A percentile compares a stretch with the other conserved stretches of the same genome.
Evolutionary conservation across 2,113 vertebrate species (phyloP).

Genomic region (Vidua macroura): DNA sequence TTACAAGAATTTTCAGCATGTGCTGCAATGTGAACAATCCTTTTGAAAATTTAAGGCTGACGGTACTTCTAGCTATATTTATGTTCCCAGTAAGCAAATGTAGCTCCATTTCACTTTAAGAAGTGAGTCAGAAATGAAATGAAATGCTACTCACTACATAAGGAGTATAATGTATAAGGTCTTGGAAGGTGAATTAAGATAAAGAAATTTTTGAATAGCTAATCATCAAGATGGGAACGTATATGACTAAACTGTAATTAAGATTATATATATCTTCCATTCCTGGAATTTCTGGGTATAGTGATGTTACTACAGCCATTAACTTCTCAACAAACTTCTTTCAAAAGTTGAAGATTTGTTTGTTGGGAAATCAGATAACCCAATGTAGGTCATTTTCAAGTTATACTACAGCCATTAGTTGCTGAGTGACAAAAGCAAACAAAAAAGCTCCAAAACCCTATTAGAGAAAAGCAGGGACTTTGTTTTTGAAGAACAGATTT

Average conservation of each 20-base stretch:
- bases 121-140: slow-evolving; percentile 14
- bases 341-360: neutral
- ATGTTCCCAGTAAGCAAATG: neutral
- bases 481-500: neutral
- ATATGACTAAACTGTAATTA: neutral
- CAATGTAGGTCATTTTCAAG: neutral
- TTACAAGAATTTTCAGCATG: neutral
- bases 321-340: neutral
- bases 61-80: neutral
- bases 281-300: neutral
- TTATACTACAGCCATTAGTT: neutral
- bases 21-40: neutral
- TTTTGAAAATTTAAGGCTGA: neutral
- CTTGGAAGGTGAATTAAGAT: neutral
- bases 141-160: neutral
- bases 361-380: neutral
- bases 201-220: neutral
- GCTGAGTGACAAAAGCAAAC: neutral
- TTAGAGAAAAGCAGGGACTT: neutral
- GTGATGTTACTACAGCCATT: neutral
- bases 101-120: neutral
- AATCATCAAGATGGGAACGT: neutral
- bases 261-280: neutral
- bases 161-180: neutral
- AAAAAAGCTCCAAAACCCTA: neutral